Conservation (phyloP, 2,888 invertebrate species). For the Ophioninae sp. region DNA sequence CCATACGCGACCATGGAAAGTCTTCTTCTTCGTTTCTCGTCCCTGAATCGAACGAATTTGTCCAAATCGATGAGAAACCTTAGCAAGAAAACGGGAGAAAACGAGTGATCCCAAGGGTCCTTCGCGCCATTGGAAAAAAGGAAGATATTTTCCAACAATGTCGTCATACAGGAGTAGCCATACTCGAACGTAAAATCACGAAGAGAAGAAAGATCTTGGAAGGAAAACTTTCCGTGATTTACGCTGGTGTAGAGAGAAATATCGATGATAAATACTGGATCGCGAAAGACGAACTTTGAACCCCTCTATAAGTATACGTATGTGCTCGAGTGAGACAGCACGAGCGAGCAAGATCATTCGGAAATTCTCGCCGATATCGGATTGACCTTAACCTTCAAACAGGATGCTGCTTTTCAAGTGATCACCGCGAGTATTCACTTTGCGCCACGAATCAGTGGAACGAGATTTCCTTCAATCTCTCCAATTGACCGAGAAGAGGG, state of each 20-base stretch:
- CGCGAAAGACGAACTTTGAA: conserved; percentile 40
- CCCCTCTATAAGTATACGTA: background rate
- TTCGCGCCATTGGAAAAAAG: background rate
- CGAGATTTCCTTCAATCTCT: conserved; percentile 14
- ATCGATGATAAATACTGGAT: conserved; percentile 33
- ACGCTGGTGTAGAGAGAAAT: background rate
- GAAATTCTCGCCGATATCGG: conserved; percentile 53
- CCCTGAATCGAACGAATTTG: conserved; percentile 7
- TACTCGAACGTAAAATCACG: conserved; percentile 35
- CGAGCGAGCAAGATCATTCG: conserved; percentile 30
- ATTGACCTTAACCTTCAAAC: conserved; percentile 60
- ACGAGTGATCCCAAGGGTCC: background rate
- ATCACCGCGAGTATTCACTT: conserved; percentile 1
- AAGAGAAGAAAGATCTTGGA: conserved; percentile 2
- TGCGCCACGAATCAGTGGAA: background rate
- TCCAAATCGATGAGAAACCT: background rate
- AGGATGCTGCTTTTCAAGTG: conserved; percentile 43
- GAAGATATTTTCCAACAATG: background rate
- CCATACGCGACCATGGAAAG: conserved; percentile 64
- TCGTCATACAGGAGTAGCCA: background rate
- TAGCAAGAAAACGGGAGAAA: conserved; percentile 45
- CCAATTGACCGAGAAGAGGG: background rate
- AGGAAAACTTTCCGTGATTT: conserved; percentile 36
- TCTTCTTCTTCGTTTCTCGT: conserved; percentile 66
- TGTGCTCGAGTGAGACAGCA: background rate